Evolutionary conservation across 2,113 vertebrate species (phyloP).

Genomic region (Artemisiospiza belli): DNA sequence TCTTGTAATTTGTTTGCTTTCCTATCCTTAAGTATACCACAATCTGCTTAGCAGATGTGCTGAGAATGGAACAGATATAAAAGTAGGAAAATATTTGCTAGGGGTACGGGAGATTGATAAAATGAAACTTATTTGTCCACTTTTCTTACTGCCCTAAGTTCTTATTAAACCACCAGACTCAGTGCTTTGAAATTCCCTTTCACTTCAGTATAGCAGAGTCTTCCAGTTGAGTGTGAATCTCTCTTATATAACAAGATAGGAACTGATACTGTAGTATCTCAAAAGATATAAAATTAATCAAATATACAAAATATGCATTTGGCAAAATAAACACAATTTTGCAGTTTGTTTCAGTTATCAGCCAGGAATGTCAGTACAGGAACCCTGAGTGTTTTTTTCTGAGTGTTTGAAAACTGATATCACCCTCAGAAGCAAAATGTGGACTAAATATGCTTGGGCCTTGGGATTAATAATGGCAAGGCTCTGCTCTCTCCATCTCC

Average conservation of each 20-base stretch:
- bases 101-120: background rate
- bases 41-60: background rate
- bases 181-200: background rate
- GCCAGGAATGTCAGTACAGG: background rate
- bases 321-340: background rate
- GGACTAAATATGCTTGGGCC: background rate
- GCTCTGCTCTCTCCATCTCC: background rate
- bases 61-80: background rate
- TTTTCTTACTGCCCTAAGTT: background rate
- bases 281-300: background rate
- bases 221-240: background rate
- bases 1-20: constrained; percentile 23
- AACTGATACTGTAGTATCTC: background rate
- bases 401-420: background rate
- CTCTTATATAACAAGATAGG: too few relatives aligned
- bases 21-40: background rate
- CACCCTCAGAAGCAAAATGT: background rate
- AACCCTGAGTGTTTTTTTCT: background rate
- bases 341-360: background rate
- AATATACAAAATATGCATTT: background rate
- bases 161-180: background rate
- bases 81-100: background rate
- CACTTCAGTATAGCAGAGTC: background rate
- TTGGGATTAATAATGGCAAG: background rate
- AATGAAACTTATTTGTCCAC: background rate